phyloP scores from a whole-genome alignment of 2,113 vertebrate species.

The Halichoerus grypus region DNA sequence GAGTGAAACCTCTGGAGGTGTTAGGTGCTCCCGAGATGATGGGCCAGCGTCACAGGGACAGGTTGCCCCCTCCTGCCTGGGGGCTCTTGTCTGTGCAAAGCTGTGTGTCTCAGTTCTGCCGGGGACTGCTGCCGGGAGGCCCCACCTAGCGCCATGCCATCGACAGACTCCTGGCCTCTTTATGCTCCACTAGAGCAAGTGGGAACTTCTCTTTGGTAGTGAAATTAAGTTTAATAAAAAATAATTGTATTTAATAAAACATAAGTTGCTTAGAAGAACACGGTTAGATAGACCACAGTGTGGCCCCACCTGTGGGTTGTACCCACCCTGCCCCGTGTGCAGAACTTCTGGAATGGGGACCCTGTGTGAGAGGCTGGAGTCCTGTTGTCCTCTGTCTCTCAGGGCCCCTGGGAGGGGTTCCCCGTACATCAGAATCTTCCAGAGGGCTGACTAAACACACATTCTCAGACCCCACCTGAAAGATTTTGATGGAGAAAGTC shows the following conservation, averaged over 20 bases:
- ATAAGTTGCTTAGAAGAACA: not conserved
- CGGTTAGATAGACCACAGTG: too few species aligned
- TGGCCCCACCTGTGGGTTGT: not conserved
- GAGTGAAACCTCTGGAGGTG: not conserved
- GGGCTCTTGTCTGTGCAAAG: not conserved
- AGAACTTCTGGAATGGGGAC: not conserved
- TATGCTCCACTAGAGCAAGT: not conserved
- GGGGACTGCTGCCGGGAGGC: rapidly evolving
- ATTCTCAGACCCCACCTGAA: not conserved
- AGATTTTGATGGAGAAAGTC: not conserved
- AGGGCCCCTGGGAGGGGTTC: not conserved
- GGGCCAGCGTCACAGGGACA: not conserved
- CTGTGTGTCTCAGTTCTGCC: rapidly evolving
- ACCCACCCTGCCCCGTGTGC: rapidly evolving
- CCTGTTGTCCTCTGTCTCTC: not conserved
- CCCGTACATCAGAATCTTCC: not conserved
- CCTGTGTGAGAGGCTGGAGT: not conserved
- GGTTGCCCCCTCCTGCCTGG: not conserved
- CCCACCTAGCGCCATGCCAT: rapidly evolving
- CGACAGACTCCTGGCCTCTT: rapidly evolving
- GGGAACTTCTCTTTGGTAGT: not conserved
- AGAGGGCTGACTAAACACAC: too few species aligned
- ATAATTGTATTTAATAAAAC: not conserved
- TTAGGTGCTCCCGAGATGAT: not conserved
- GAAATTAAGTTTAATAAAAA: not conserved